Evolutionary conservation across 2,797 vertebrate genomes (phyloP).

Genomic region (Bradypodion pumilum): DNA sequence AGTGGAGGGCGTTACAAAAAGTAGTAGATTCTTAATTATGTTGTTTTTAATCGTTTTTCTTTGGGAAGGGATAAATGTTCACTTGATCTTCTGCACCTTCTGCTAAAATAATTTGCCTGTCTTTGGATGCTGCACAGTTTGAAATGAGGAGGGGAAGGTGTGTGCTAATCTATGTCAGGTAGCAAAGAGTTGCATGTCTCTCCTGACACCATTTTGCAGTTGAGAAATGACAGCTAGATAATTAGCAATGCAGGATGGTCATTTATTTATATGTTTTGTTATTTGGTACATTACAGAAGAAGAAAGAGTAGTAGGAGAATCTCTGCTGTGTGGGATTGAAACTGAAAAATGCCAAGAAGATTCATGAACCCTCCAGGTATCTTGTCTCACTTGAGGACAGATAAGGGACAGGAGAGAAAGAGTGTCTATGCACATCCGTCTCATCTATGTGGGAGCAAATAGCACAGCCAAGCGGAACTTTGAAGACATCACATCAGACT

Average conservation of each 20-base stretch:
- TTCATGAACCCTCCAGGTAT: no score
- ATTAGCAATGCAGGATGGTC: neutral
- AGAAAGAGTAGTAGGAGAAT: no score
- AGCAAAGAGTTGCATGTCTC: neutral
- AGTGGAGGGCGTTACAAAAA: no score
- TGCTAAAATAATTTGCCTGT: neutral
- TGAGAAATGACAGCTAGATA: neutral
- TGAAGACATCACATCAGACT: no score
- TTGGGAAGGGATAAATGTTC: no score
- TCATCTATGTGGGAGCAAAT: no score
- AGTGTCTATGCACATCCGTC: no score
- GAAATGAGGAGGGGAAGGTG: neutral
- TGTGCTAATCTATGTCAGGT: neutral
- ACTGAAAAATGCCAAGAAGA: no score
- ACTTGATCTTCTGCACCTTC: neutral
- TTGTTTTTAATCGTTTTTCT: neutral
- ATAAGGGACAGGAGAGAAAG: no score
- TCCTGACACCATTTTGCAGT: neutral
- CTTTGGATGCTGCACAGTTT: neutral
- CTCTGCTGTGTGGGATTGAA: no score
- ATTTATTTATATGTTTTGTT: neutral
- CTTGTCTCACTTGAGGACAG: no score
- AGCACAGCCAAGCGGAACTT: no score
- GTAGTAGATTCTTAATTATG: neutral
- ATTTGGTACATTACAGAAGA: neutral